phyloP scores from a whole-genome alignment of 2,888 invertebrate genomes.

The Dynastes tityus region DNA sequence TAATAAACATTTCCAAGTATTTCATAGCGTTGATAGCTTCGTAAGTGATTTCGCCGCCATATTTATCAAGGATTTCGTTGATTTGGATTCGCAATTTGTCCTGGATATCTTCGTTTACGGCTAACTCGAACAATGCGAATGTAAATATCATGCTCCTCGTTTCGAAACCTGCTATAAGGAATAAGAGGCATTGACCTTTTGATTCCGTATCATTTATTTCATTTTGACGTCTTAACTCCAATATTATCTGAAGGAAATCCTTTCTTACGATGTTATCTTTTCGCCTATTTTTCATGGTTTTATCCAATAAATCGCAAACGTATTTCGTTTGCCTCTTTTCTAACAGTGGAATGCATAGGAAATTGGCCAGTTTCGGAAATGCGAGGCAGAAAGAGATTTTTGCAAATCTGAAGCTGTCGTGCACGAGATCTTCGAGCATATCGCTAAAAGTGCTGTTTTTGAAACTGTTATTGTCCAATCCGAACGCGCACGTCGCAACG shows the following conservation, averaged over 20 bases:
- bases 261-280: constrained; percentile 24
- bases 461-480: constrained; percentile 37
- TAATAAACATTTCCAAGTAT: constrained; percentile 70
- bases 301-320: constrained; percentile 10
- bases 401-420: not conserved
- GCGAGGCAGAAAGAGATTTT: not conserved
- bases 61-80: constrained; percentile 62
- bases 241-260: constrained; percentile 44
- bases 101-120: constrained; percentile 70
- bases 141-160: constrained; percentile 70
- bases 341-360: constrained; percentile 25
- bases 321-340: not conserved
- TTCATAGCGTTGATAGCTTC: constrained; percentile 70
- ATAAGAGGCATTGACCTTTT: constrained; percentile 66
- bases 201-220: constrained; percentile 69
- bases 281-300: constrained; percentile 22
- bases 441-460: constrained; percentile 5
- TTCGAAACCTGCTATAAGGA: constrained; percentile 72
- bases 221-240: constrained; percentile 67
- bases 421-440: not conserved
- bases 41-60: constrained; percentile 69
- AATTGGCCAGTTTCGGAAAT: constrained; percentile 20
- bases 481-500: constrained; percentile 41
- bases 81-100: constrained; percentile 69
- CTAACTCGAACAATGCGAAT: constrained; percentile 71